Percentiles rank a stretch among this genome's conserved stretches.
Evolutionary conservation across 2,888 invertebrate genomes (phyloP).

Genomic region (Tenthredo amoena): DNA sequence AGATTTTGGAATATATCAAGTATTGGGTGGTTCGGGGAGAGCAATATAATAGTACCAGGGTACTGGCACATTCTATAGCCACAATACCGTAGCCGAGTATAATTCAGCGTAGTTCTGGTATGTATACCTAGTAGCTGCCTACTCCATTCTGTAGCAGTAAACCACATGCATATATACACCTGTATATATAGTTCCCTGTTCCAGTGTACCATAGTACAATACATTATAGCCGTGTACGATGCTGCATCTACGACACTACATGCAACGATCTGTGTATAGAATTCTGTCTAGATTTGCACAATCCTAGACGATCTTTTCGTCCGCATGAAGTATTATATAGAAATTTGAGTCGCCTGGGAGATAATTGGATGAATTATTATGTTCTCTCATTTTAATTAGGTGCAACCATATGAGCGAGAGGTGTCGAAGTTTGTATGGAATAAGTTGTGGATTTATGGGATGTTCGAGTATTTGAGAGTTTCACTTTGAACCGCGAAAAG

Average conservation of each 20-base stretch:
- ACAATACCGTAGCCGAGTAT: slow-evolving; percentile 58
- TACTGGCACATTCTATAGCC: slow-evolving; percentile 36
- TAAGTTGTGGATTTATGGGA: neutral
- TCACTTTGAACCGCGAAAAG: neutral
- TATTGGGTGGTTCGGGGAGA: neutral
- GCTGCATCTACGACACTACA: slow-evolving; percentile 53
- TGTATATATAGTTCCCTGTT: slow-evolving; percentile 43
- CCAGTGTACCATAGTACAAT: slow-evolving; percentile 62
- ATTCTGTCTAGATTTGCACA: neutral
- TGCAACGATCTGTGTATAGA: neutral
- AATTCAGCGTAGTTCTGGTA: slow-evolving; percentile 72
- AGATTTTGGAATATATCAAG: slow-evolving; percentile 32
- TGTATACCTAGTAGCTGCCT: slow-evolving; percentile 66
- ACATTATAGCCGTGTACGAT: slow-evolving; percentile 71
- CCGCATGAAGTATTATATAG: neutral
- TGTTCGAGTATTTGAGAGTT: neutral
- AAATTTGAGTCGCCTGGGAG: neutral
- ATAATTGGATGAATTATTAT: neutral
- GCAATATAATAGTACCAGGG: neutral
- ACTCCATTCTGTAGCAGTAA: slow-evolving; percentile 69
- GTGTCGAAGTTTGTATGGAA: neutral
- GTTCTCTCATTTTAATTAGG: neutral
- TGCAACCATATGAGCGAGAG: neutral
- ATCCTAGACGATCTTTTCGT: neutral
- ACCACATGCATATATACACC: slow-evolving; percentile 66